Percentiles rank a stretch among this genome's conserved stretches.
Conservation (phyloP, 2,888 invertebrate genomes). For the Campoplex capitator region DNA sequence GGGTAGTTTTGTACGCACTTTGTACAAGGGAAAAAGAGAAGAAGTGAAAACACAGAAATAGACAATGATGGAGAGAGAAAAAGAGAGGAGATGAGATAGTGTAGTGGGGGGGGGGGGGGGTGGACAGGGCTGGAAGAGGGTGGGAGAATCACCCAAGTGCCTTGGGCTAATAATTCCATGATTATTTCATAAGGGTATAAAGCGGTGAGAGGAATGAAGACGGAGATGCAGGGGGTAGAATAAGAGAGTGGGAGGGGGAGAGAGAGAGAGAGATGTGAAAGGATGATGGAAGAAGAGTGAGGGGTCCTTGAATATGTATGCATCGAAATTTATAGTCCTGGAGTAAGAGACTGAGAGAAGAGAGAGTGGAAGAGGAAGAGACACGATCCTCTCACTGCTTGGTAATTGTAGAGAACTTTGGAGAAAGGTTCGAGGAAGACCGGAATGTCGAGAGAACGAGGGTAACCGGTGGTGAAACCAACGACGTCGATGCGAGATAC, state of each 20-base stretch:
- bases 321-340: constrained; percentile 81
- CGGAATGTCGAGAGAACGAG: constrained; percentile 51
- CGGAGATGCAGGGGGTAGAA: constrained; percentile 3
- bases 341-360: constrained; percentile 66
- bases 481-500: constrained; percentile 34
- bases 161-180: constrained; percentile 81
- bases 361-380: constrained; percentile 68
- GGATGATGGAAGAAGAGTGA: constrained; percentile 32
- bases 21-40: neutral
- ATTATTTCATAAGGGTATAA: constrained; percentile 81
- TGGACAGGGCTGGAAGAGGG: constrained; percentile 18
- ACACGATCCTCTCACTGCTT: constrained; percentile 70
- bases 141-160: constrained; percentile 66
- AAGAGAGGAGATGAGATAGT: neutral
- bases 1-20: constrained; percentile 8
- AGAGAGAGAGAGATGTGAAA: constrained; percentile 22
- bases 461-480: constrained; percentile 54
- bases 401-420: constrained; percentile 59
- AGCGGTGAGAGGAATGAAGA: constrained; percentile 60
- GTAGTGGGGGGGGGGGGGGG: too few relatives aligned
- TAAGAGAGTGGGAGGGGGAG: constrained; percentile 29
- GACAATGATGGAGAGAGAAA: neutral
- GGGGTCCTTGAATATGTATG: constrained; percentile 81
- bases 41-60: neutral
- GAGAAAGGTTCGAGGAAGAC: constrained; percentile 57